Base-by-base conservation (phyloP, 2,888 invertebrate species). In the Entomobrya multifasciata region DNA sequence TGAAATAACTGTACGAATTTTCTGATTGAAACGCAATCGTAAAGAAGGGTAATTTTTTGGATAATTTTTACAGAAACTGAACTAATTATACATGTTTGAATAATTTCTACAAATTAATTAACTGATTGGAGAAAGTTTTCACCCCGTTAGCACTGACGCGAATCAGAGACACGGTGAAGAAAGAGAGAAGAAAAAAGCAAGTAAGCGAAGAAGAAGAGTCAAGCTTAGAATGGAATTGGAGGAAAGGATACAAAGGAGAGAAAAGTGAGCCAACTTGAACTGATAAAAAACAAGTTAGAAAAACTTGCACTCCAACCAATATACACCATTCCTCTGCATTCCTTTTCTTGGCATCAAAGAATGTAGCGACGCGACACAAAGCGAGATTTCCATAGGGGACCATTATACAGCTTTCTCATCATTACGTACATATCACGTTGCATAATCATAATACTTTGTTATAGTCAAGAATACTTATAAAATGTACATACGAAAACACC, bases 171-270 rank as follows among this genome's bases (percentile, higher is more conserved):
- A 70, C 67, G 41, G 49, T n/a, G 47, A 70, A 67, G 70, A 67
- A 47, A 78, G 52, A 67, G 52, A 82, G 82, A 74, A 84, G 60
- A 72, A 85, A 70, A 78, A 78, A 72, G 85, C 27, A 85, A 79
- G 85, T 78, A 79, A 85, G 70, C 55, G 78, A 85, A 70, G 79
- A 85, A 85, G 78, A 85, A 85, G 85, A 85, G 85, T 79, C 79
- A 85, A 85, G 85, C 85, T 22, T 57, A 79, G 85, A 85, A 85
- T 85, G 85, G 72, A 30, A 79, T 20, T 11, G 57, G 57, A 55
- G 15, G 36, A n/a, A 60, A 62, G 62, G 72, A 36, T 70, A 79
- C 49, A 62, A 57, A 41, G 57, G 67, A 70, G 85, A 85, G 85
- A 85, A 85, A 85, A 85, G 79, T 79, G 84, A 70, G 78, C 62